Percentiles rank a stretch among this genome's conserved stretches.
Conservation (phyloP, 2,888 invertebrate species). For the Himalopsyche kuldschensis region DNA sequence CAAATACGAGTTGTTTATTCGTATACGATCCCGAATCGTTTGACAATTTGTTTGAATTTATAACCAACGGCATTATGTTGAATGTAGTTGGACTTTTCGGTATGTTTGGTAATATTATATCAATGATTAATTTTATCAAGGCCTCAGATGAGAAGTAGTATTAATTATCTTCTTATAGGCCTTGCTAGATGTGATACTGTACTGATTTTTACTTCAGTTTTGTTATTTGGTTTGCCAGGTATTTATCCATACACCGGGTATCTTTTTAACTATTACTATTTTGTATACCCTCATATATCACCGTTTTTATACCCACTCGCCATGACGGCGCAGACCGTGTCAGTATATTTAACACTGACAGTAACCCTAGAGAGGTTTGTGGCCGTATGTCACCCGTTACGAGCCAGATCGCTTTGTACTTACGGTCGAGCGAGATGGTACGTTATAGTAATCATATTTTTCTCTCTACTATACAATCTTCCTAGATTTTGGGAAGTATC, state of each 20-base stretch:
- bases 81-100: slow-evolving; percentile 82
- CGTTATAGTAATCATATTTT: slow-evolving; percentile 77
- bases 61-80: slow-evolving; percentile 79
- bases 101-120: slow-evolving; percentile 85
- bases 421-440: slow-evolving; percentile 84
- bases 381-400: slow-evolving; percentile 88
- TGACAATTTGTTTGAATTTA: slow-evolving; percentile 72
- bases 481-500: slow-evolving; percentile 77
- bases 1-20: slow-evolving; percentile 27
- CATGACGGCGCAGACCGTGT: slow-evolving; percentile 87
- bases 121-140: slow-evolving; percentile 88
- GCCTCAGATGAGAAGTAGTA: slow-evolving; percentile 94
- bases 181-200: slow-evolving; percentile 92
- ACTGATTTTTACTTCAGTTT: slow-evolving; percentile 81
- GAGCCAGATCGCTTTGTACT: slow-evolving; percentile 88
- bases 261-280: slow-evolving; percentile 76
- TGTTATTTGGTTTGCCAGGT: slow-evolving; percentile 85
- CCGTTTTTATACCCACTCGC: slow-evolving; percentile 81
- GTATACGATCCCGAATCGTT: slow-evolving; percentile 48
- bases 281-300: slow-evolving; percentile 79
- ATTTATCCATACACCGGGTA: slow-evolving; percentile 80
- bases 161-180: slow-evolving; percentile 91
- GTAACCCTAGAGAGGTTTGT: slow-evolving; percentile 94
- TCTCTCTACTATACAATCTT: slow-evolving; percentile 83
- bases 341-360: slow-evolving; percentile 87